Conservation (phyloP, 1,140 invertebrate species). For the Lordiphosa collinella region DNA sequence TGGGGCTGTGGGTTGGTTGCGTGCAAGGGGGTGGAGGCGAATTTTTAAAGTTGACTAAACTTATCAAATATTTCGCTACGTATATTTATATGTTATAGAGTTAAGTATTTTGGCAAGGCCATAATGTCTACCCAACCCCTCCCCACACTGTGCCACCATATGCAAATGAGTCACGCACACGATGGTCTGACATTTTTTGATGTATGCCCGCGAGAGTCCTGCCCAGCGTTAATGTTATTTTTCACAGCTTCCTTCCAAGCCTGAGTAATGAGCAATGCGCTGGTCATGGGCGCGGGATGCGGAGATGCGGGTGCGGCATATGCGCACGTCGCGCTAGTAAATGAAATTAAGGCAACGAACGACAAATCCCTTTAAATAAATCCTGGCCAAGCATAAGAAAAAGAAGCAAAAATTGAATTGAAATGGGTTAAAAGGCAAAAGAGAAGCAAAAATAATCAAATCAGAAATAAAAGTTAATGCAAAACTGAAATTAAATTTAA, state of each 20-base stretch:
- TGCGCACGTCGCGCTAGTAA: conserved; percentile 32
- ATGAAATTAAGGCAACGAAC: conserved; percentile 50
- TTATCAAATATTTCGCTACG: too few species aligned
- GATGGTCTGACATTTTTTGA: conserved; percentile 29
- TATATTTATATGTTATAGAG: too few species aligned
- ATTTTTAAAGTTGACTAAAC: too few species aligned
- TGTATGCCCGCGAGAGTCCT: conserved; percentile 12
- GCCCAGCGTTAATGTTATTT: conserved; percentile 49
- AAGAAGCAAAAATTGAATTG: conserved; percentile 23
- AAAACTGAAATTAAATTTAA: conserved; percentile 36
- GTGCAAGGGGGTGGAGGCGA: too few species aligned
- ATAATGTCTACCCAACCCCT: too few species aligned
- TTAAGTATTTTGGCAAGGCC: too few species aligned
- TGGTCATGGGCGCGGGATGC: neutral
- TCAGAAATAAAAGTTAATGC: neutral
- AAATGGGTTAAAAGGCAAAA: conserved; percentile 26
- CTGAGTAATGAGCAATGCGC: conserved; percentile 10
- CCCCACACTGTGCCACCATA: neutral
- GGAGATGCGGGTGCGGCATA: conserved; percentile 11
- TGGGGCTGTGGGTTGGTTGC: too few species aligned
- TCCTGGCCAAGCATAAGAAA: conserved; percentile 24
- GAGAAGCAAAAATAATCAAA: neutral
- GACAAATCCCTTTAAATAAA: conserved; percentile 60
- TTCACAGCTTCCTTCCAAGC: conserved; percentile 12
- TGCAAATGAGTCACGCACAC: conserved; percentile 56